Base-by-base conservation (phyloP, 2,113 vertebrate genomes). In the Lepidiolamprologus cunningtoni region DNA sequence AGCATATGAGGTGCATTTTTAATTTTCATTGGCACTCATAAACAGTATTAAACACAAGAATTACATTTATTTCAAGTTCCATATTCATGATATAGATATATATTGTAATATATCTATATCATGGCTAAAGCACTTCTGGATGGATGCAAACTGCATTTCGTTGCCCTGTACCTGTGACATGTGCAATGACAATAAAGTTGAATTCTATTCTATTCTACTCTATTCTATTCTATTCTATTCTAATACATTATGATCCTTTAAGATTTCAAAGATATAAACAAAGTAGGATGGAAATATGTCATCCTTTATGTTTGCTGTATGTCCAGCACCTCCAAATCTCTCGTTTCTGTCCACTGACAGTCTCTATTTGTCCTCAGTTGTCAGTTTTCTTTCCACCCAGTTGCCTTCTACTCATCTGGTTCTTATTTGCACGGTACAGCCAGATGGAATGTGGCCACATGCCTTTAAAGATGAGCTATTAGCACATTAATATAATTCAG, bases 401-500 rank as follows among this genome's bases (percentile, higher is more conserved):
- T 14, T n/a, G 21, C 47, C 66, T 31, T 81, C 71, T 5, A 10
- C 63, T 90, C 91, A 93, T 93, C 93, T 95, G 92, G 90, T 94
- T 95, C 83, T 87, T 83, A 87, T 95, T 93, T 92, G 52, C 57
- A 6, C 21, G 21, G 88, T 78, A 23, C 31, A 83, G 68, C 83
- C 83, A 71, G 73, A 66, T 87, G 91, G 93, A 94, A 93, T 89
- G 88, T 79, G 83, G 53, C 42, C 26, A 52, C 73, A 5, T 88
- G 58, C 81, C 81, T 92, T 94, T 86, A 89, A 86, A 92, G 63
- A 90, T 91, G 87, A 95, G 63, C 93, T 94, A 89, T 93, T 91
- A 80, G 71, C 61, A 50, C 83, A 87, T 89, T 90, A 91, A 91
- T 91, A 88, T 33, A 89, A 42, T 86, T 81, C 5, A 80, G 86